Base-by-base conservation (phyloP, 2,888 invertebrate species). In the Cephus sareptanus region DNA sequence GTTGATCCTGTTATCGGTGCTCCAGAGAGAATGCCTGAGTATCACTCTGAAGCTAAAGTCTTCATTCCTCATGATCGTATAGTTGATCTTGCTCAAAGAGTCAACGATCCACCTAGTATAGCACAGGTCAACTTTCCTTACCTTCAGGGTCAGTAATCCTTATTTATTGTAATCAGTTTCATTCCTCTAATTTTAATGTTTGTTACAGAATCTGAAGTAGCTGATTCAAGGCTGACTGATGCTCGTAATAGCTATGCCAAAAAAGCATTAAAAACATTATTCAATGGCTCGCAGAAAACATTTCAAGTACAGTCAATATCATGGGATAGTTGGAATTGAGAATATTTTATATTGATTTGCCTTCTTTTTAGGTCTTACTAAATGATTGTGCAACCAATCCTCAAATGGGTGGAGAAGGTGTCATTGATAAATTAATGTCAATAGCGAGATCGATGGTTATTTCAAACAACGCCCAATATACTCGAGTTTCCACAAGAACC, bases 391-490 rank as follows among this genome's bases (percentile, higher is more conserved):
- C 87, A 1, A 90, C 90, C 1, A 91, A 91, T 81, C 83, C 87
- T 76, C 85, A 88, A 82, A 82, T 91, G 56, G 89, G 90, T 4
- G 90, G 90, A 0, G 89, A 89, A 81, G 91, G 91, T 76, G 89
- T 91, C 1, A 85, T 91, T 74, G 91, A 91, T 76, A 91, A 89
- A 82, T 84, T 91, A 79, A 89, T 91, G 82, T 89, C 89, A 0
- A 91, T 91, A 74, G 90, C 91, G 34, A 88, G 91, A 69, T 89
- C 89, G n/a, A 89, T 90, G 84, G 89, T 91, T 4, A 91, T 91
- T 83, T 90, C 90, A 4, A 91, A 90, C 77, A 91, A 91, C 79
- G 90, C 91, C 70, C 91, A 91, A 78, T 91, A 91, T 76, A 91
- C 91, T 4, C 84, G 91, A 73, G 90, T 91, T 69, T 88, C 90